phyloP scores from a whole-genome alignment of 2,797 vertebrate species.

The Rhabdophis nuchalis region DNA sequence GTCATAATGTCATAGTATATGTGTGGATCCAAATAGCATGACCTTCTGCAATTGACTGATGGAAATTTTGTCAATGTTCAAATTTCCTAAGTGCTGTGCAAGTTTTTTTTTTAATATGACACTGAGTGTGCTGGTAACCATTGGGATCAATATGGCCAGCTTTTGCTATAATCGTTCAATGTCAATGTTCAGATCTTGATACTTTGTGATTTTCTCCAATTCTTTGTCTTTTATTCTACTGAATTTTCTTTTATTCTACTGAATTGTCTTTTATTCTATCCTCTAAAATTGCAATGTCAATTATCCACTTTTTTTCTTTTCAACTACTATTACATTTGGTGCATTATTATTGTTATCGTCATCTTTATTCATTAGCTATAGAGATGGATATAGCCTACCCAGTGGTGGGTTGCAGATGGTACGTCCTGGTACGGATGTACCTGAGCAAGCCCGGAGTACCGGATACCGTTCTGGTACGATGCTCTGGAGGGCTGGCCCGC shows the following conservation, averaged over 20 bases:
- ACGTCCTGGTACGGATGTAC: no score
- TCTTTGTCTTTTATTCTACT: not conserved
- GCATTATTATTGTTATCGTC: not conserved
- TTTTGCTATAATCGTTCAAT: not conserved
- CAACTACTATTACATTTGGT: not conserved
- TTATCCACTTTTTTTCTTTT: not conserved
- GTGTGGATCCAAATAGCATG: not conserved
- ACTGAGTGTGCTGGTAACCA: not conserved
- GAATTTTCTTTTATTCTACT: not conserved
- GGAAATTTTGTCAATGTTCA: not conserved
- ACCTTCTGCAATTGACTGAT: not conserved
- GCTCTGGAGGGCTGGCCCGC: no score
- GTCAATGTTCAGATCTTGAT: not conserved
- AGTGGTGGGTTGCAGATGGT: no score
- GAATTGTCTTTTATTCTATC: not conserved
- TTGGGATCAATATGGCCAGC: not conserved
- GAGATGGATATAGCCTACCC: not conserved
- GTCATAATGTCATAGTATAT: not conserved
- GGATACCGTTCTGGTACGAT: no score
- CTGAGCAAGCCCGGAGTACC: no score
- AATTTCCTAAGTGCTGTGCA: not conserved
- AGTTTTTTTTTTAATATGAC: not conserved
- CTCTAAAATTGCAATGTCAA: not conserved
- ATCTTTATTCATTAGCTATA: not conserved
- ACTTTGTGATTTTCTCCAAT: not conserved